A percentile compares a stretch with the other conserved stretches of the same genome.
These are phyloP conservation scores for Dryobota labecula DNA, from an alignment of 2,888 invertebrate genomes.

Conservation along the genomic window DNA sequence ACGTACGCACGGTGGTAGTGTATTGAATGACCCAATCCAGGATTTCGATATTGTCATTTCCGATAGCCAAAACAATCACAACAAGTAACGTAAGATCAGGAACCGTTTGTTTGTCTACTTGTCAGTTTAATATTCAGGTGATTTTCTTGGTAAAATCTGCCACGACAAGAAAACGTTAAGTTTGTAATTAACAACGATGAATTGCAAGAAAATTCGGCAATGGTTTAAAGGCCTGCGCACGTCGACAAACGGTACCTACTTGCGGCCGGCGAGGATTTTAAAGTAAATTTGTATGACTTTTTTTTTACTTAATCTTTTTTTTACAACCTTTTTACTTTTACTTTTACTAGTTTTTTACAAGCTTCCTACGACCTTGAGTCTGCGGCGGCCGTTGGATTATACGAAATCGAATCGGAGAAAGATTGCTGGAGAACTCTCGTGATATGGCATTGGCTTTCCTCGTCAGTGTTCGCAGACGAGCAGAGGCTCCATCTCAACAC, in stretches of 20 bases:
- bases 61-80: background rate
- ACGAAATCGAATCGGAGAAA: background rate
- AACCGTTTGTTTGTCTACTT: too few relatives aligned
- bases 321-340: too few relatives aligned
- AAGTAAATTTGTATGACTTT: too few relatives aligned
- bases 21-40: background rate
- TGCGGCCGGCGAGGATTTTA: background rate
- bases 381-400: too few relatives aligned
- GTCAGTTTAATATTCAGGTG: too few relatives aligned
- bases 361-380: background rate
- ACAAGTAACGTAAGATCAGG: background rate
- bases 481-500: background rate
- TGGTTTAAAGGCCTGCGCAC: too few relatives aligned
- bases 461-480: background rate
- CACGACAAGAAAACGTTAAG: background rate
- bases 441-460: background rate
- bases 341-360: too few relatives aligned
- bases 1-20: background rate
- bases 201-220: background rate
- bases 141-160: background rate
- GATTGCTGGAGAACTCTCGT: background rate
- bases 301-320: too few relatives aligned
- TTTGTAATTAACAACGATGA: background rate
- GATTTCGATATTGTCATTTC: background rate
- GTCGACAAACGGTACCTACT: background rate